Evolutionary conservation across 2,113 vertebrate species (phyloP), one percentile per base, ranked within the genome.

Genomic region (Heloderma charlesbogerti): DNA sequence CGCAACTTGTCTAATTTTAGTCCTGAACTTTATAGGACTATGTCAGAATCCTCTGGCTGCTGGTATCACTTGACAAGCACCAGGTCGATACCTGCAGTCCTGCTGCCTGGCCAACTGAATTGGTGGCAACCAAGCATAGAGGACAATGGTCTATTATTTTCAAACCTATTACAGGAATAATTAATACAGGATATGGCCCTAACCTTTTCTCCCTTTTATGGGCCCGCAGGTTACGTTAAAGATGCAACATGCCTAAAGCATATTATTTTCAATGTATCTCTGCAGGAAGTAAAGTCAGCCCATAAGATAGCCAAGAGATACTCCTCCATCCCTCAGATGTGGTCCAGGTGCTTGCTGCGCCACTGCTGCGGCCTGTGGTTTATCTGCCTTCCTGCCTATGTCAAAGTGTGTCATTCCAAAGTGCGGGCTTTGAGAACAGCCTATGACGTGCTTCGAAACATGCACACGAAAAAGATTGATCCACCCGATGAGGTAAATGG

Each of bases 311-410:
- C 99, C 13, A 99, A 98, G 96, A 98, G 98, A 54, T 98, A 99
- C 88, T 99, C 99, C 2, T 98, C 99, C 54, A 98, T 99, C 93
- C 99, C 99, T 74, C 99, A 99, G 95, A 99, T 99, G 99, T 99
- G 99, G 99, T 99, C 99, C 93, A 98, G 98, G 95, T 99, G 99
- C 96, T 97, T 99, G 16, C 95, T 99, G 81, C 98, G 98, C 29
- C 99, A 99, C 95, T 99, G 99, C 93, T 99, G 99, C 0, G 99
- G 99, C 45, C 97, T 99, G 22, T 99, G 99, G 99, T 99, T 99
- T 95, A 99, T 99, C 95, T 99, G 99, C 96, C 97, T 99, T 69
- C 99, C 99, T 3, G 98, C 98, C 0, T 99, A 99, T 0, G 98
- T 99, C 69, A 97, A 97, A 91, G 98, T 97, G 13, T 99, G 98